These are phyloP conservation scores for Drosophila colorata DNA, from an alignment of 2,888 invertebrate genomes.

Conservation along the genomic window DNA sequence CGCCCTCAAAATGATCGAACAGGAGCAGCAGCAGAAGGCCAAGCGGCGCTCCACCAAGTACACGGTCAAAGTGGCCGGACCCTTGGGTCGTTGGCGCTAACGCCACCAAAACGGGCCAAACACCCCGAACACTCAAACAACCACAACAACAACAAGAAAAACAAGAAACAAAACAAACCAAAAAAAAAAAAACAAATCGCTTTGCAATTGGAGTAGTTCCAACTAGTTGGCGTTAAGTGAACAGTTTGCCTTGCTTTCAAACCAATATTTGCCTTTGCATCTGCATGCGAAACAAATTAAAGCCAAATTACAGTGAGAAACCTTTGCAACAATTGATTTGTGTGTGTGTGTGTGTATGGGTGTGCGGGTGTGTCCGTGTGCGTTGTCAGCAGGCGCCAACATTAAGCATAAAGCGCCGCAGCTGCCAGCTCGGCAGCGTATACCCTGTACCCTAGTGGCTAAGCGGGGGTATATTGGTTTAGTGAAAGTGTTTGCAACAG, in stretches of 20 bases:
- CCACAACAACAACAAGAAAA: not conserved
- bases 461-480: not conserved
- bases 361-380: not conserved
- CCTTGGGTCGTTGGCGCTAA: constrained; percentile 55
- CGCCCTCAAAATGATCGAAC: constrained; percentile 53
- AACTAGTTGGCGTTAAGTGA: constrained; percentile 37
- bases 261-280: constrained; percentile 2
- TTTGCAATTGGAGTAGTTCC: constrained; percentile 35
- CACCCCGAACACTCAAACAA: too few species aligned
- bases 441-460: not conserved
- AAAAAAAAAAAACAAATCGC: constrained; percentile 5
- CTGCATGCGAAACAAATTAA: constrained; percentile 19
- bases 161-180: not conserved
- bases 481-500: not conserved
- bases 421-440: constrained; percentile 4
- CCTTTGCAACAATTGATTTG: not conserved
- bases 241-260: constrained; percentile 34
- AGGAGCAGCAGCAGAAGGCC: constrained; percentile 41
- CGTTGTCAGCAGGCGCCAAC: not conserved
- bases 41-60: constrained; percentile 42
- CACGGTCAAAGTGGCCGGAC: constrained; percentile 40
- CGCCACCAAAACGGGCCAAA: not conserved
- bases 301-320: constrained; percentile 44
- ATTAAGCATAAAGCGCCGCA: not conserved
- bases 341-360: too few species aligned